Evolutionary conservation across 2,888 invertebrate species (phyloP).

Genomic region (Tethea ocularis): DNA sequence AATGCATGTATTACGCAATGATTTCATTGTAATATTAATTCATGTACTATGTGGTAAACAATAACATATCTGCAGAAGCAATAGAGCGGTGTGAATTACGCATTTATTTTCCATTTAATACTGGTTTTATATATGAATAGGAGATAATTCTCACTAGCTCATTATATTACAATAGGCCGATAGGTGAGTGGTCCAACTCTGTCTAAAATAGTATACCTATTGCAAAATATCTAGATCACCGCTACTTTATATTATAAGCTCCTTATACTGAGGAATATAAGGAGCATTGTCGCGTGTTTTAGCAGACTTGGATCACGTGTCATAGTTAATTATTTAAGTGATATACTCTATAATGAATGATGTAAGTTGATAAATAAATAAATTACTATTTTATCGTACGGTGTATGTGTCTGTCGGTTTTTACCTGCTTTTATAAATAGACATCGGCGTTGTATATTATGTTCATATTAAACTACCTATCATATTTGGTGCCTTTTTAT

Average conservation of each 20-base stretch:
- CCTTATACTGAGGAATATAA: no score
- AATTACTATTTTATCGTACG: slow-evolving; percentile 65
- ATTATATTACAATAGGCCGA: not conserved
- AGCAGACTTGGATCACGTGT: slow-evolving; percentile 3
- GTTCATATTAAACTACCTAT: slow-evolving; percentile 80
- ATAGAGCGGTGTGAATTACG: slow-evolving; percentile 11
- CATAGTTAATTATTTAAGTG: slow-evolving; percentile 3
- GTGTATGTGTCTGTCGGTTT: slow-evolving; percentile 76
- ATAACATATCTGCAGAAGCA: slow-evolving; percentile 28
- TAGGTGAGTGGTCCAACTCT: not conserved
- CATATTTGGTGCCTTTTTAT: slow-evolving; percentile 45
- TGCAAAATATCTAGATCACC: no score
- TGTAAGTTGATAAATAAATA: slow-evolving; percentile 49
- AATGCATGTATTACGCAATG: not conserved
- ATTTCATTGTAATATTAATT: not conserved
- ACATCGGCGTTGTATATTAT: slow-evolving; percentile 81
- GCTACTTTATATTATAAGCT: no score
- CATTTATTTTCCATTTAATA: not conserved
- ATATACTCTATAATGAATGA: slow-evolving; percentile 42
- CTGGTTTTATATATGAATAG: slow-evolving; percentile 4
- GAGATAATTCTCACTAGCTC: not conserved
- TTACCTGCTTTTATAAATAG: slow-evolving; percentile 82
- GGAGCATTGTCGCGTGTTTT: not conserved
- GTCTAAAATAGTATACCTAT: not conserved
- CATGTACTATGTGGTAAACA: slow-evolving; percentile 11